Evolutionary conservation across 1,140 invertebrate genomes (phyloP).

Genomic region (Drosophila ogumai): DNA sequence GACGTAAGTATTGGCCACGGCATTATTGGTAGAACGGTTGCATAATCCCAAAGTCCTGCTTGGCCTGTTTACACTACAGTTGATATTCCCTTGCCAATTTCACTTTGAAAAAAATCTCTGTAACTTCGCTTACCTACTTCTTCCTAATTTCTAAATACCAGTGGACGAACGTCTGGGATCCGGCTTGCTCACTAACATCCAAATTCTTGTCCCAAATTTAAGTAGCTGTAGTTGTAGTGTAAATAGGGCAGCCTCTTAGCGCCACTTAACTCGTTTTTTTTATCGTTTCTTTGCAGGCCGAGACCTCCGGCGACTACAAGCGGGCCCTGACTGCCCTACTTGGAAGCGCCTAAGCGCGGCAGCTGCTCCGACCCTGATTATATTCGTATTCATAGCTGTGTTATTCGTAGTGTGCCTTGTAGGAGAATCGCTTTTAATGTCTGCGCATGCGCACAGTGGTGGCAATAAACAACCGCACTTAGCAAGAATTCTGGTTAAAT

Average conservation of each 20-base stretch:
- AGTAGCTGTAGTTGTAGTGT: slow-evolving; percentile 18
- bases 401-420: slow-evolving; percentile 60
- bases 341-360: slow-evolving; percentile 68
- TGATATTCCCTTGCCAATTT: neutral
- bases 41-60: neutral
- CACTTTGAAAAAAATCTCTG: neutral
- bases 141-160: slow-evolving; percentile 2
- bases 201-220: neutral
- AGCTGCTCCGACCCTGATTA: slow-evolving; percentile 6
- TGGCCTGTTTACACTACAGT: slow-evolving; percentile 21
- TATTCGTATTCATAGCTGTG: slow-evolving; percentile 35
- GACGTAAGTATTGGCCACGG: slow-evolving; percentile 52
- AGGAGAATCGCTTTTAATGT: slow-evolving; percentile 59
- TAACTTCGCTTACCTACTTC: neutral
- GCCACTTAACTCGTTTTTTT: neutral
- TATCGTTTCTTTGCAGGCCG: slow-evolving; percentile 86
- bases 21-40: slow-evolving; percentile 15
- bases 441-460: slow-evolving; percentile 55
- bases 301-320: slow-evolving; percentile 92
- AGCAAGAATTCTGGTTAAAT: slow-evolving; percentile 19
- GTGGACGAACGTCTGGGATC: neutral
- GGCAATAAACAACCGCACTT: slow-evolving; percentile 58
- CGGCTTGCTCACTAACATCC: neutral
- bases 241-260: neutral
- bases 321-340: slow-evolving; percentile 88